Percentiles rank a stretch among this genome's conserved stretches.
These are phyloP conservation scores for Tetrax tetrax DNA, from an alignment of 2,113 vertebrate species.

Conservation along the genomic window DNA sequence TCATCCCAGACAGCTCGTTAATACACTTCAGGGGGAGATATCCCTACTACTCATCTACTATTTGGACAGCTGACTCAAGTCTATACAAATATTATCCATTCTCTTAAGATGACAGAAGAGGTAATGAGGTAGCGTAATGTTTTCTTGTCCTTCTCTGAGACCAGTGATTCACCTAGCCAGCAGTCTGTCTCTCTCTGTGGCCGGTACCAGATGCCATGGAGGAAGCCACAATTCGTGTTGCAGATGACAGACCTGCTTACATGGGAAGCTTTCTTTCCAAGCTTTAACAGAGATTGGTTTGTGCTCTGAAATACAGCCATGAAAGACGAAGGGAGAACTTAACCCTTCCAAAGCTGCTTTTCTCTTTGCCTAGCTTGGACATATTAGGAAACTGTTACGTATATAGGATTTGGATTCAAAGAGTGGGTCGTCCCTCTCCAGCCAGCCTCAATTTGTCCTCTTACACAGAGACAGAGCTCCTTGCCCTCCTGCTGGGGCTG, in stretches of 20 bases:
- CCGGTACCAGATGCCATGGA: neutral
- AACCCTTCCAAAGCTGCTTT: neutral
- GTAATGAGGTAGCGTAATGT: neutral
- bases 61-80: neutral
- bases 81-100: neutral
- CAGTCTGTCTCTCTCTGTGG: neutral
- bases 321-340: neutral
- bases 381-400: neutral
- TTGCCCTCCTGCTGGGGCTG: neutral
- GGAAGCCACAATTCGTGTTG: conserved; percentile 15
- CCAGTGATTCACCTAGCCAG: neutral
- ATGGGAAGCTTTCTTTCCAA: neutral
- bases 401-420: neutral
- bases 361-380: neutral
- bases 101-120: neutral
- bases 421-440: neutral
- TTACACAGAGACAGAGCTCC: neutral
- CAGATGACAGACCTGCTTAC: conserved; percentile 21
- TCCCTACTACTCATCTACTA: neutral
- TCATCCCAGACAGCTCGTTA: fast-evolving
- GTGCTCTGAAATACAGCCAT: neutral
- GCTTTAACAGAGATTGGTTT: neutral
- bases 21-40: neutral
- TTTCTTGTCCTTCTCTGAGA: conserved; percentile 8
- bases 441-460: neutral